phyloP scores from a whole-genome alignment of 2,797 vertebrate species.

The Manis crassicaudata region DNA sequence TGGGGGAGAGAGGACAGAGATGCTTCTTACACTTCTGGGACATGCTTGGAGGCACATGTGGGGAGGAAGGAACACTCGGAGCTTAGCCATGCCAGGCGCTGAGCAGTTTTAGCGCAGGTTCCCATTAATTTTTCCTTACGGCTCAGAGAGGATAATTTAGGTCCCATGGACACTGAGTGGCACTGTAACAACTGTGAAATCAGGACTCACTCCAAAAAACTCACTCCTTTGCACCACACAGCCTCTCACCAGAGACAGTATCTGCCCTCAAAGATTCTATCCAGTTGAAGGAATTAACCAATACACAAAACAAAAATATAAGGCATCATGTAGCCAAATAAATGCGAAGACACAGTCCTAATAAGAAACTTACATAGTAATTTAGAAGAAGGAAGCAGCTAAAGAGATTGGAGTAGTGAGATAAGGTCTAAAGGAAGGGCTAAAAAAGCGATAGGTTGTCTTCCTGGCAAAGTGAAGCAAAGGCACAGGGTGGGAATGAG shows the following conservation, averaged over 20 bases:
- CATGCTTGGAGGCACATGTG: accelerated
- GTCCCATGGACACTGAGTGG: neutral
- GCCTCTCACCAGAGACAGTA: neutral
- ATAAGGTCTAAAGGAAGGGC: neutral
- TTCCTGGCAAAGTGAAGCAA: neutral
- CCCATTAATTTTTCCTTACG: neutral
- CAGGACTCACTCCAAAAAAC: neutral
- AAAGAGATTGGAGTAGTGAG: neutral
- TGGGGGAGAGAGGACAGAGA: conserved; percentile 77
- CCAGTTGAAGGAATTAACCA: neutral
- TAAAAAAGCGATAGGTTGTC: neutral
- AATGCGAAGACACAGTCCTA: neutral
- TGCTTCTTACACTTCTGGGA: neutral
- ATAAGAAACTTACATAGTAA: neutral
- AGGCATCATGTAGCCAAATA: neutral
- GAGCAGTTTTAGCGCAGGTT: neutral
- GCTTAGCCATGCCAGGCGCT: neutral
- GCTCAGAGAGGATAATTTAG: neutral
- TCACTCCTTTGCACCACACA: neutral
- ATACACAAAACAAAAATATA: neutral
- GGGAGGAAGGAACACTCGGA: neutral
- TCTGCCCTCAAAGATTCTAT: neutral
- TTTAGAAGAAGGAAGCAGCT: neutral
- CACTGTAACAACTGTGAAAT: neutral
- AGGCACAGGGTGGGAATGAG: neutral